Conservation (phyloP, 92 coral and sea anemone species). For the Zoanthus gigantus region DNA sequence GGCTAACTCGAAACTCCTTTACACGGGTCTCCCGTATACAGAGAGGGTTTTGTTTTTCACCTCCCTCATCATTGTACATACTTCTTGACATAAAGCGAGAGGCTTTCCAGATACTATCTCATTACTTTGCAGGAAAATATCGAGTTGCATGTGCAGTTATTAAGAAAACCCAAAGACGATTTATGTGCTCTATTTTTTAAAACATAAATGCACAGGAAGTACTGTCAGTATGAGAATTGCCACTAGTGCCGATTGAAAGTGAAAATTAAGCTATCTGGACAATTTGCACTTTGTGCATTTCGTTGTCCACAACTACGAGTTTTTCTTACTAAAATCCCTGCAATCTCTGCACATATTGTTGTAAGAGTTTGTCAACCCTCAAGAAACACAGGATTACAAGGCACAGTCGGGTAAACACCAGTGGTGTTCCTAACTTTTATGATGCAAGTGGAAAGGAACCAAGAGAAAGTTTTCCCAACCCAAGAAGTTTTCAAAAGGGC, state of each 20-base stretch:
- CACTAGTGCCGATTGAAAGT: background rate
- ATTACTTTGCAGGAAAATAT: background rate
- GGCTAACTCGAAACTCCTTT: no score
- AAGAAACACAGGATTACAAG: background rate
- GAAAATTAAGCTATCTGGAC: background rate
- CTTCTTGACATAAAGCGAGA: slow-evolving; percentile 17
- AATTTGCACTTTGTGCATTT: background rate
- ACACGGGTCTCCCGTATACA: no score
- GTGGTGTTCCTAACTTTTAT: background rate
- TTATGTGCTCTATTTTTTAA: no score
- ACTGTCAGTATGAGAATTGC: background rate
- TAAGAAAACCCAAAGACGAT: no score
- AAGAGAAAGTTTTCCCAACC: background rate
- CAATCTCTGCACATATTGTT: slow-evolving; percentile 1
- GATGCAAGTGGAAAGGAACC: no score
- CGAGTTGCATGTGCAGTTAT: background rate
- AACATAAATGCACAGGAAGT: background rate
- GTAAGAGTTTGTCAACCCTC: background rate
- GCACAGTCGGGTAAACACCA: background rate
- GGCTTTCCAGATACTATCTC: background rate
- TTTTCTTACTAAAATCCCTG: background rate
- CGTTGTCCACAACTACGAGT: background rate
- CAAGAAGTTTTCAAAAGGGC: background rate
- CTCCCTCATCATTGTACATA: background rate
- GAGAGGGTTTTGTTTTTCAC: no score